Base-by-base conservation (phyloP, 1,140 invertebrate genomes). In the Oedothorax gibbosus region DNA sequence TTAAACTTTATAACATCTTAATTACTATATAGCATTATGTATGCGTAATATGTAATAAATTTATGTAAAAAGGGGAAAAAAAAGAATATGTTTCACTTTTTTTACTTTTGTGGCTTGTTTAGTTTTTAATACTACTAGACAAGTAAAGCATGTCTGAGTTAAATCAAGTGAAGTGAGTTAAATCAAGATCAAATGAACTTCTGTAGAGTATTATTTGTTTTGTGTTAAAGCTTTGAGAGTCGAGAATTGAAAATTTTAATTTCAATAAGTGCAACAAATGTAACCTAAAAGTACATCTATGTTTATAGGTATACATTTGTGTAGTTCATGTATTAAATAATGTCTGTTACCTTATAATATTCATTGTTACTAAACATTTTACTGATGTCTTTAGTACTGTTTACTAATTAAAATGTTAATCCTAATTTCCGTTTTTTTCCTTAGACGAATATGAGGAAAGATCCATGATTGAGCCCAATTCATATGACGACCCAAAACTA, bases 371-470 rank as follows among this genome's bases (percentile, higher is more conserved):
- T 14, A 60, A 4, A 60, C n/a, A 60, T 6, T 3, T 60, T 60
- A 12, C 9, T 60, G n/a, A 60, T 60, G 9, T 60, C 57, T 14
- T 60, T 14, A 60, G 1, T 60, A 2, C 6, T 60, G 12, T 60
- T 60, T 11, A 60, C 12, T 60, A 65, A 60, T 85, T 14, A 21
- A 51, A 15, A 49, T 73, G 5, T 73, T 0, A 15, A 11, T 15
- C 50, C 1, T 69, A n/a, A 4, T n/a, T 49, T 68, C 20, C 14
- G 71, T 50, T 35, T 35, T 35, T 35, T 57, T 20, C 71, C 71
- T 2, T 89, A 96, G 96, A 96, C 89, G 98, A 99, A 89, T 97
- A 97, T 91, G 98, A 99, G 90, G 97, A 99, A 91, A 92, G 98
- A 87, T 97, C 97, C 6, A 97, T 99, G 91, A 96, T 99, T 85